Evolutionary conservation across 2,797 vertebrate species (phyloP).

Genomic region (Helarctos malayanus): DNA sequence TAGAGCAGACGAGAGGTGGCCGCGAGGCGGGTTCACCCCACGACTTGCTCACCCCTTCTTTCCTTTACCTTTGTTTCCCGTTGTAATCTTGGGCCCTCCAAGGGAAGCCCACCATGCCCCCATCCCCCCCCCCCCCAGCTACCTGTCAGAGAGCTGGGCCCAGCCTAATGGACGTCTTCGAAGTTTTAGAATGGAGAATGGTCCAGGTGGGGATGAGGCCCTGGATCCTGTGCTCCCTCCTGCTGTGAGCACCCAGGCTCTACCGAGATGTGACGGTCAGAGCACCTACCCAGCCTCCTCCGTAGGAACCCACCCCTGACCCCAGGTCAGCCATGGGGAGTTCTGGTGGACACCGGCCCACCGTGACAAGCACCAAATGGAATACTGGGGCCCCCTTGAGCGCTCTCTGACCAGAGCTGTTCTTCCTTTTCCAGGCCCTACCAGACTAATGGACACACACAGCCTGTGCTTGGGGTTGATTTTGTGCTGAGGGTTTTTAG

Average conservation of each 20-base stretch:
- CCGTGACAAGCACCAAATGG: background rate
- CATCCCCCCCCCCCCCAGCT: fast-evolving
- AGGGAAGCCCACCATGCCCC: too few relatives aligned
- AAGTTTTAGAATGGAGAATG: background rate
- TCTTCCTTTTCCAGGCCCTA: background rate
- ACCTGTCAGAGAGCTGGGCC: background rate
- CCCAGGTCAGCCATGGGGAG: background rate
- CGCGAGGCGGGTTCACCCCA: fast-evolving
- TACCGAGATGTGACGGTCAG: background rate
- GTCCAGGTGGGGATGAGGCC: background rate
- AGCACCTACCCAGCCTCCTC: background rate
- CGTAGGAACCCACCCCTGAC: too few relatives aligned
- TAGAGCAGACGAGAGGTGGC: background rate
- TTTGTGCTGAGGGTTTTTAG: background rate
- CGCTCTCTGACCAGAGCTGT: background rate
- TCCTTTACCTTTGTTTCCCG: background rate
- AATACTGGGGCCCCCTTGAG: background rate
- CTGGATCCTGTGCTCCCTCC: background rate
- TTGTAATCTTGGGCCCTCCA: background rate
- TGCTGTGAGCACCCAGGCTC: background rate
- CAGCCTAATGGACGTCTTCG: background rate
- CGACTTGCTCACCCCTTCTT: background rate
- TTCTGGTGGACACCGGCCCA: background rate
- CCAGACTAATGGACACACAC: background rate
- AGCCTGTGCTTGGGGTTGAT: background rate